A percentile compares a stretch with the other conserved stretches of the same genome.
These are phyloP conservation scores for Mesocentrotus franciscanus DNA, from an alignment of 53 echinoderm and acorn worm genomes.

Conservation along the genomic window DNA sequence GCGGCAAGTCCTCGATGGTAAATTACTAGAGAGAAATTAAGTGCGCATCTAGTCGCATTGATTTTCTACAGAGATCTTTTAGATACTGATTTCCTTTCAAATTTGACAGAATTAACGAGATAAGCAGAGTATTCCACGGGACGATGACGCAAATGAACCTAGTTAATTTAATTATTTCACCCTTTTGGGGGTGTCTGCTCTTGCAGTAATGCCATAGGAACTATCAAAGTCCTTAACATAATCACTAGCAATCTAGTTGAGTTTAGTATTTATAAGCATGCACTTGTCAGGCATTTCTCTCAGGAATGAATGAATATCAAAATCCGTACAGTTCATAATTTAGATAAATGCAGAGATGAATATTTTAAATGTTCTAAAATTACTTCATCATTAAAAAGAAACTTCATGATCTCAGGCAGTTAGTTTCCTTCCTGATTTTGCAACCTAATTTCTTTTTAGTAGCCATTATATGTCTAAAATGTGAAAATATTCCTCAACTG, in stretches of 20 bases:
- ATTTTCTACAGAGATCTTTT: neutral
- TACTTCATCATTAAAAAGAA: too few species aligned
- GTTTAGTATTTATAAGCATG: neutral
- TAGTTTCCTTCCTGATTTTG: too few species aligned
- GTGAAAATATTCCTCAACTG: too few species aligned
- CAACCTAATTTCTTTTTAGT: too few species aligned
- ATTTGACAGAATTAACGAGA: conserved; percentile 8
- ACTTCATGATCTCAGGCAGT: too few species aligned
- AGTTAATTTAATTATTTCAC: neutral
- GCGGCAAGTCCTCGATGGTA: neutral
- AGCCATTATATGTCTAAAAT: too few species aligned
- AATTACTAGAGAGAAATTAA: conserved; percentile 7
- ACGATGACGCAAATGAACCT: conserved; percentile 11
- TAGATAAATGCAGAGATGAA: neutral
- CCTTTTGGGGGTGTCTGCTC: neutral
- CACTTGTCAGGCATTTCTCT: neutral
- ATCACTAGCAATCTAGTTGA: neutral
- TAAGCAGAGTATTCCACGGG: neutral
- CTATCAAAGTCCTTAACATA: neutral
- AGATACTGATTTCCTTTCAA: conserved; percentile 44
- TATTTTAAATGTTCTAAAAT: neutral
- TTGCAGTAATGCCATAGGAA: neutral
- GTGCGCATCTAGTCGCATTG: neutral
- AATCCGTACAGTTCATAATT: neutral
- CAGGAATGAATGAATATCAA: neutral